Evolutionary conservation across 2,113 vertebrate species (phyloP), one percentile per base, ranked within the genome.

Genomic region (Channa maculata): DNA sequence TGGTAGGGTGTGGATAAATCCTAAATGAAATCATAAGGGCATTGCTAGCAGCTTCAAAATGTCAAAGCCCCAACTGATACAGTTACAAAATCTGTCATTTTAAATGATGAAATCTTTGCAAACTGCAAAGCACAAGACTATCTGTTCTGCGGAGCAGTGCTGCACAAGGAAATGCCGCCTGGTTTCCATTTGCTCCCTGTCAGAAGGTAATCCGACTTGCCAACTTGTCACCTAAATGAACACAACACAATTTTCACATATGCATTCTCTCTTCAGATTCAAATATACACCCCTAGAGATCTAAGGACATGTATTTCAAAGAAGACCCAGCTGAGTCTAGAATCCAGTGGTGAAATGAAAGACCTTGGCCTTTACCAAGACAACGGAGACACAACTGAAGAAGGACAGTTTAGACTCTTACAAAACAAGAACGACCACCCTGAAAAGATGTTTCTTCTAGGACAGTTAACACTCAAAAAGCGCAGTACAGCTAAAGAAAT

Each of bases 161-260:
- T 54, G 24, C 53, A 39, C 77, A 67, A 86, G 14, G 65, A 81
- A 86, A 82, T 58, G 62, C 71, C 65, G 68, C 52, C 44, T 37
- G 4, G 59, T 50, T 84, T 79, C 46, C 69, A 69, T 86, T 88
- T 70, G 59, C 72, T 79, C 53, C 52, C 73, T 82, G 85, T 90
- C 85, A 79, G 60, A 79, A 73, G 78, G 65, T 71, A 65, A 84
- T 76, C 44, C 15, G 41, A 77, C 57, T 63, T 72, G 65, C 72
- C 75, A 79, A 55, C 54, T 88, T 80, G 86, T 89, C 89, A 91
- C 69, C 83, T 59, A 89, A 86, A 92, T 82, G 79, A 92, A 87
- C 82, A 86, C 79, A 86, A 72, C 77, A 61, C 48, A 70, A 75
- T 86, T 88, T 86, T 70, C 77, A 87, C 83, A 80, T 49, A 58